Base-by-base conservation (phyloP, 2,797 vertebrate genomes). In the Danio choprae region DNA sequence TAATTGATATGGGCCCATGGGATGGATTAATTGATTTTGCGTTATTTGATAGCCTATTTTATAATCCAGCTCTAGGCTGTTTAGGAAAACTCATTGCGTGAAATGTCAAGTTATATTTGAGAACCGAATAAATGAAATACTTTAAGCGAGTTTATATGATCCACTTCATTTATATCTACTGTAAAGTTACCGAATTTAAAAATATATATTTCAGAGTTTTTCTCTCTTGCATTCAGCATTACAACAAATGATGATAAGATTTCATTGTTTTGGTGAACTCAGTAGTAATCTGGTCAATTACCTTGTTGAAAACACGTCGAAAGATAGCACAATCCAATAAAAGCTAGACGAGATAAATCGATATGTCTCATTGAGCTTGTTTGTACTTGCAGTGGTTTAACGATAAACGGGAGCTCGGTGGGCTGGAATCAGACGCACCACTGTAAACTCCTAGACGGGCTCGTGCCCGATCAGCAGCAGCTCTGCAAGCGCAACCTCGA, bases 401-500 rank as follows among this genome's bases (percentile, higher is more conserved):
- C 86, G 0, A 83, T 87, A 4, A 90, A 87, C 4, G 83, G 90
- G n/a, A 87, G 89, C 13, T 60, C 81, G 13, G 86, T 91, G 62
- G 83, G 86, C 4, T 94, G 93, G 93, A 92, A 94, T 16, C 85
- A 93, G 58, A 93, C 90, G 48, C 91, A 93, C 36, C 92, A 93
- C 73, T 94, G 93, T 84, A 87, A 87, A 68, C 84, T 92, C 36
- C 85, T 93, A 0, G 80, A 88, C 1, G 86, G 87, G 0, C 78
- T 93, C 68, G 84, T 81, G 22, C 91, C 91, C 0, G 92, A 91
- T 58, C 92, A 91, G 86, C 40, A 90, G 36, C 94, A 92, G 81
- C 82, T 92, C 48, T 95, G 94, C 83, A 89, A 90, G 6, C 83
- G 93, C 55, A 91, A 94, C 87, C 84, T 94, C 81, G 94, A 95